Percentiles rank a stretch among this genome's conserved stretches.
These are phyloP conservation scores for Drosophila ezoana DNA, from an alignment of 2,888 invertebrate species.

Conservation along the genomic window DNA sequence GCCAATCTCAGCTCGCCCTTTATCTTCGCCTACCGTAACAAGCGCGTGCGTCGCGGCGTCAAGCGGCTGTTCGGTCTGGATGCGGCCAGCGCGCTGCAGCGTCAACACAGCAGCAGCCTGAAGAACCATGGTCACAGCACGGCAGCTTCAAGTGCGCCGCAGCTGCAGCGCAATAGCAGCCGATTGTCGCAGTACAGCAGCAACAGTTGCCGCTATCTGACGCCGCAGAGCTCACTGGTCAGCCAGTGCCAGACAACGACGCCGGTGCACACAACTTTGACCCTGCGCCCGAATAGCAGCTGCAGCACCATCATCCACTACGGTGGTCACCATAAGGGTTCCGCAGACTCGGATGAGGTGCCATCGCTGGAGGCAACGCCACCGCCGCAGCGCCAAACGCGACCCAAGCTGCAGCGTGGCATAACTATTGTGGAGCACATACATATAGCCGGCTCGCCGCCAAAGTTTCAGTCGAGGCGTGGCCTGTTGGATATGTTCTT, in stretches of 20 bases:
- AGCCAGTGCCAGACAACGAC: conserved; percentile 61
- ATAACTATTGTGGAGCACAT: conserved; percentile 82
- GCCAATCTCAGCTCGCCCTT: conserved; percentile 85
- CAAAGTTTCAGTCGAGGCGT: conserved; percentile 68
- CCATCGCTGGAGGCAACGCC: conserved; percentile 45
- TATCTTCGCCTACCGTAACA: conserved; percentile 85
- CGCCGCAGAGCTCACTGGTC: conserved; percentile 79
- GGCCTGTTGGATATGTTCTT: conserved; percentile 83
- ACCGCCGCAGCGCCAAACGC: conserved; percentile 44
- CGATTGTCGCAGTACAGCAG: conserved; percentile 84
- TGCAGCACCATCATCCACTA: conserved; percentile 82
- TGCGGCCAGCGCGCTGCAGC: conserved; percentile 73
- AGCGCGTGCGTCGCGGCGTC: conserved; percentile 85
- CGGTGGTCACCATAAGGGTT: conserved; percentile 40
- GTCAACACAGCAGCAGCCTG: conserved; percentile 80
- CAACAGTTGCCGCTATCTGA: conserved; percentile 83
- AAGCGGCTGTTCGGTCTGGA: conserved; percentile 83
- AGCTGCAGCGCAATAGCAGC: conserved; percentile 83
- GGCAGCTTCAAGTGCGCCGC: conserved; percentile 57
- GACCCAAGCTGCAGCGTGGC: conserved; percentile 78
- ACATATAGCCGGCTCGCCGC: conserved; percentile 66
- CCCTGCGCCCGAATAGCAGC: conserved; percentile 78
- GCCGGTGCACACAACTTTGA: conserved; percentile 65
- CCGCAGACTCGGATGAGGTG: conserved; percentile 63
- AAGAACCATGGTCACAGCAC: conserved; percentile 65